Percentiles rank a stretch among this genome's conserved stretches.
Conservation (phyloP, 2,888 invertebrate genomes). For the Calliopum simillimum region DNA sequence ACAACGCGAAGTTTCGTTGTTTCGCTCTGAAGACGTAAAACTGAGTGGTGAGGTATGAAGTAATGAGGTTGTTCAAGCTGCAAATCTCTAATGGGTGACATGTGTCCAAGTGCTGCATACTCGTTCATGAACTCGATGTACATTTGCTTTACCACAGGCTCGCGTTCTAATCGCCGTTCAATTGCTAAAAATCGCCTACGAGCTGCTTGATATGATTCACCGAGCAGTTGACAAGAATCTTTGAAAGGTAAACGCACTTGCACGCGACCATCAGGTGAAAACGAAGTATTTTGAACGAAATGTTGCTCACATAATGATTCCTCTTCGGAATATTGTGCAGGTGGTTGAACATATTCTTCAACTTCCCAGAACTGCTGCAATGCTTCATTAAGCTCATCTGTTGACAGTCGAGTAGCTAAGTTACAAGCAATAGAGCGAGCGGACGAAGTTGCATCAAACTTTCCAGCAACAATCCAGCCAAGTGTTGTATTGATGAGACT, state of each 20-base stretch:
- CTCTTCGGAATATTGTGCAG: constrained; percentile 2
- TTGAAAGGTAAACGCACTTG: too few relatives aligned
- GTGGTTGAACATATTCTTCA: constrained; percentile 4
- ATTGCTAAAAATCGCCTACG: neutral
- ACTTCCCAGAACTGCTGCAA: constrained; percentile 33
- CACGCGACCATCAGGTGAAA: neutral
- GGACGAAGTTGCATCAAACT: neutral
- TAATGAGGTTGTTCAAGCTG: constrained; percentile 19
- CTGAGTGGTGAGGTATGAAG: constrained; percentile 36
- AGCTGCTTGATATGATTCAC: neutral
- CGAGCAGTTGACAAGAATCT: too few relatives aligned
- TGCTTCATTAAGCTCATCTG: neutral
- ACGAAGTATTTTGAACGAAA: too few relatives aligned
- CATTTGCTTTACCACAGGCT: neutral
- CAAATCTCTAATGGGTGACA: neutral
- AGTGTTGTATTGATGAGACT: constrained; percentile 32
- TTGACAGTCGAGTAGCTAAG: constrained; percentile 8
- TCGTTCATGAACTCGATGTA: neutral
- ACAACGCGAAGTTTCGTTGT: constrained; percentile 37
- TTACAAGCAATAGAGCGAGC: neutral
- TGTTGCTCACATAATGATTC: constrained; percentile 3
- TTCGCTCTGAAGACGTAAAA: constrained; percentile 31
- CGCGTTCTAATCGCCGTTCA: neutral
- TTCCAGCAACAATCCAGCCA: constrained; percentile 31
- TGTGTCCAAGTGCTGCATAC: neutral